Base-by-base conservation (phyloP, 2,797 vertebrate genomes). In the Antrozous pallidus region DNA sequence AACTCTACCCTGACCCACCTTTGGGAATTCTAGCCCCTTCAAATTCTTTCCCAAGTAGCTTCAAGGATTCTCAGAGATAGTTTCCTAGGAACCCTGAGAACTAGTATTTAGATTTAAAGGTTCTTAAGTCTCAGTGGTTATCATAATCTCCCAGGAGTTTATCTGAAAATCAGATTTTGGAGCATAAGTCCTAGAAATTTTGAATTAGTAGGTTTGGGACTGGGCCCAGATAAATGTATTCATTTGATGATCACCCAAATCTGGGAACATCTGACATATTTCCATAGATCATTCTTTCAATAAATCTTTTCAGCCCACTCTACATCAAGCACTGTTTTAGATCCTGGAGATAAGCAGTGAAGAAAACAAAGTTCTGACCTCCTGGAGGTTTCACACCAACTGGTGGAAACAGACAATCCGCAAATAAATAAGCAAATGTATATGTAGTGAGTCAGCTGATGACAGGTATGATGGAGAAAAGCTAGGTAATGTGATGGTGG, bases 101-200 rank as follows among this genome's bases (percentile, higher is more conserved):
- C 14, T 85, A 74, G 33, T 45, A 69, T 92, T 70, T 74, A 93
- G 28, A 7, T 78, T 85, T 86, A 17, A 6, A 61, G 51, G 6
- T 94, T 49, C n/a, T 93, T 71, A 92, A 71, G 3, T 94, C 38
- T 88, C 51, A 83, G 10, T 63, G 36, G 86, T 91, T 71, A 70
- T 83, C 26, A 67, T 79, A 82, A 45, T 47, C 38, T 94, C 17
- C 22, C 33, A 31, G 2, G 22, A 73, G 22, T 20, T 77, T 69
- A 49, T 45, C 54, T 65, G 63, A 93, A 81, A 70, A 36, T 86
- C 36, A 58, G 31, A 70, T 82, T 93, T 93, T 71, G 51, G 63
- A 51, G 6, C 10, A 38, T 1, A 8, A 24, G 9, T 36, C 3
- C 14, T 24, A 78, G 54, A 85, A 88, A 88, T 26, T 86, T 47